Evolutionary conservation across 1,140 invertebrate genomes (phyloP).

Genomic region (Stegodyphus mimosarum): DNA sequence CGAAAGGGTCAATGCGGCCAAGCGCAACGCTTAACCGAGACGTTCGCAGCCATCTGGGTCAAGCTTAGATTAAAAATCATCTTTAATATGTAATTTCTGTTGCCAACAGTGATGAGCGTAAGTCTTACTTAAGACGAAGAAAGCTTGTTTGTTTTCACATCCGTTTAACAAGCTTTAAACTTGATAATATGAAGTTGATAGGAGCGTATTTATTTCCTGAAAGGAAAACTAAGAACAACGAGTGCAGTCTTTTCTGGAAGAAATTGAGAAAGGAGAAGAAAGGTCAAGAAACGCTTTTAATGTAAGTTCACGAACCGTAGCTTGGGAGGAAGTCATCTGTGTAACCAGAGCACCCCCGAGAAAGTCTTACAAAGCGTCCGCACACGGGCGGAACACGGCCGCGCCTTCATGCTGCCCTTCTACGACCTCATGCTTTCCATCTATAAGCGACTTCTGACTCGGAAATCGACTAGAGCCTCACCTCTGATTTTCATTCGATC

Average conservation of each 20-base stretch:
- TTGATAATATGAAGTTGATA: background rate
- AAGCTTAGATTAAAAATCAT: slow-evolving; percentile 36
- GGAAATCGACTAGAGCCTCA: no score
- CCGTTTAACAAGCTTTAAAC: background rate
- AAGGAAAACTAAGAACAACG: background rate
- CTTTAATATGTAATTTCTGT: background rate
- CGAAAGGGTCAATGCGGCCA: slow-evolving; percentile 41
- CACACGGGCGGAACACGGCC: slow-evolving; percentile 29
- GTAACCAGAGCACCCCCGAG: background rate
- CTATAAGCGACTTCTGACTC: no score
- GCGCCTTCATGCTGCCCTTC: slow-evolving; percentile 23
- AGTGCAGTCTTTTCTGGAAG: background rate
- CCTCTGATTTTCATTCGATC: no score
- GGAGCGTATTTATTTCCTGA: background rate
- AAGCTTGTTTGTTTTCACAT: background rate
- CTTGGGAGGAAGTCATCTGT: background rate
- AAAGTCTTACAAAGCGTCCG: slow-evolving; percentile 27
- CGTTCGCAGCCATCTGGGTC: slow-evolving; percentile 43
- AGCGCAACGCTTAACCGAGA: slow-evolving; percentile 16
- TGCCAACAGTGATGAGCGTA: background rate
- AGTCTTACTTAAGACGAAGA: background rate
- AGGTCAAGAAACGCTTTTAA: slow-evolving; percentile 18
- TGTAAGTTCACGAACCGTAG: slow-evolving; percentile 9
- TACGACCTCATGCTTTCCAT: slow-evolving; percentile 17
- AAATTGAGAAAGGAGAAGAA: background rate